Evolutionary conservation across 92 coral and sea anemone species (phyloP).

Genomic region (Phymanthus crucifer): DNA sequence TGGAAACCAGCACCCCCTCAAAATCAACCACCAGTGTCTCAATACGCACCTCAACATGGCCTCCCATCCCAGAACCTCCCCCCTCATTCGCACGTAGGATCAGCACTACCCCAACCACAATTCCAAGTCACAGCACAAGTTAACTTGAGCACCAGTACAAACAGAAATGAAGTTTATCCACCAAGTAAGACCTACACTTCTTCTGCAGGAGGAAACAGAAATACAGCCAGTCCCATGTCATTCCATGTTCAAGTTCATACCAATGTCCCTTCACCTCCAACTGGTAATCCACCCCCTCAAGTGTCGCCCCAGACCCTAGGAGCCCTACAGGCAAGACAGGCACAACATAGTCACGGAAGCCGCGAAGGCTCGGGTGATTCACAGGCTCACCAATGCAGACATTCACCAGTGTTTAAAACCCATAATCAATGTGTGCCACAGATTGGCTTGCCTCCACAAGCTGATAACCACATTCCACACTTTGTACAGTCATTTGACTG

Average conservation of each 20-base stretch:
- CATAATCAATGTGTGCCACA: slow-evolving; percentile 29
- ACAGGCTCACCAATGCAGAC: slow-evolving; percentile 8
- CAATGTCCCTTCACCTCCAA: slow-evolving; percentile 49
- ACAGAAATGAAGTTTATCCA: slow-evolving; percentile 33
- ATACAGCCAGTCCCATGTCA: slow-evolving; percentile 73
- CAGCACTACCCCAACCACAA: slow-evolving; percentile 71
- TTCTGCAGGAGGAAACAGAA: slow-evolving; percentile 36
- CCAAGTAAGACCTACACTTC: slow-evolving; percentile 20
- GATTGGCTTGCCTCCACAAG: slow-evolving; percentile 27
- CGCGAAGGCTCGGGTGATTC: slow-evolving; percentile 50
- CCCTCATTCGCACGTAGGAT: slow-evolving; percentile 27
- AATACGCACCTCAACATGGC: slow-evolving; percentile 35
- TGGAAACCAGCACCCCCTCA: slow-evolving; percentile 62
- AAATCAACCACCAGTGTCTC: slow-evolving; percentile 28
- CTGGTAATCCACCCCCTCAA: slow-evolving; percentile 38
- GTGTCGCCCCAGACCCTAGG: slow-evolving; percentile 44
- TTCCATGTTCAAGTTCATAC: slow-evolving; percentile 82
- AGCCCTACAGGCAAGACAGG: slow-evolving; percentile 19
- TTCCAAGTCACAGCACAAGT: slow-evolving; percentile 93
- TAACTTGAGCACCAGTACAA: slow-evolving; percentile 50
- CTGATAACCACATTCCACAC: slow-evolving; percentile 42
- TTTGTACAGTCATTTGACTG: slow-evolving; percentile 70
- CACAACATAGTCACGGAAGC: slow-evolving; percentile 30
- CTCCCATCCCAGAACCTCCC: slow-evolving; percentile 35
- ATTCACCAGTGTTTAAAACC: slow-evolving; percentile 51